Percentiles rank a stretch among this genome's conserved stretches.
Conservation (phyloP, 2,888 invertebrate genomes). For the Rambutsinella grinnellia region DNA sequence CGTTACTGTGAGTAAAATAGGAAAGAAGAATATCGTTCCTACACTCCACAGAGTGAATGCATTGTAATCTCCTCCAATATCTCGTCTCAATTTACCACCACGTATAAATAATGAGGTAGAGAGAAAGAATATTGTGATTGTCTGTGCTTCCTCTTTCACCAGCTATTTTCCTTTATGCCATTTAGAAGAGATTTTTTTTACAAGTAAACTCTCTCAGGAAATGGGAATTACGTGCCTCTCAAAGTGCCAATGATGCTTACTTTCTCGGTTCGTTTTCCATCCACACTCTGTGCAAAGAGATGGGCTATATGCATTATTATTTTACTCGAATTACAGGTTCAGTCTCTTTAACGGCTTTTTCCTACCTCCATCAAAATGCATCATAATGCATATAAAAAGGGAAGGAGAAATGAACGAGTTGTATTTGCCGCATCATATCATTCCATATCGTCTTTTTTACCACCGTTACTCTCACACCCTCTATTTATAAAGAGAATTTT, state of each 20-base stretch:
- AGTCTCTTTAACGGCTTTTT: conserved; percentile 47
- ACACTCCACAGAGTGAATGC: not conserved
- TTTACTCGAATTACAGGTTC: conserved; percentile 25
- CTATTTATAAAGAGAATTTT: too few species aligned
- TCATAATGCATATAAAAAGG: conserved; percentile 35
- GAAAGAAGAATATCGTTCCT: too few species aligned
- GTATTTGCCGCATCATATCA: conserved; percentile 60
- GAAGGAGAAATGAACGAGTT: conserved; percentile 10
- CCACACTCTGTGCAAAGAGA: not conserved
- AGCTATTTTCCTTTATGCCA: conserved; percentile 17
- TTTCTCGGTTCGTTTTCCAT: conserved; percentile 32
- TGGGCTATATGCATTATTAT: not conserved
- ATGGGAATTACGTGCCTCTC: conserved; percentile 67
- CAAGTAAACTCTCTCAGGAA: conserved; percentile 64
- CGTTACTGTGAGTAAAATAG: not conserved
- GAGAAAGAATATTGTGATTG: conserved; percentile 48
- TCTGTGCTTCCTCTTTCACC: conserved; percentile 2
- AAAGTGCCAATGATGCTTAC: conserved; percentile 66
- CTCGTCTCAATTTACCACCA: conserved; percentile 45
- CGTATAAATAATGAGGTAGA: conserved; percentile 51
- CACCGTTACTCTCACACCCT: too few species aligned
- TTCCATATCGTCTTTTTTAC: conserved; percentile 46
- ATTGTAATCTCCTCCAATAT: conserved; percentile 17
- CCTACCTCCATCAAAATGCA: conserved; percentile 42
- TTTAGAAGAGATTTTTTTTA: too few species aligned